A percentile compares a stretch with the other conserved stretches of the same genome.
Conservation (phyloP, 2,113 vertebrate genomes). For the Zapornia atra region DNA sequence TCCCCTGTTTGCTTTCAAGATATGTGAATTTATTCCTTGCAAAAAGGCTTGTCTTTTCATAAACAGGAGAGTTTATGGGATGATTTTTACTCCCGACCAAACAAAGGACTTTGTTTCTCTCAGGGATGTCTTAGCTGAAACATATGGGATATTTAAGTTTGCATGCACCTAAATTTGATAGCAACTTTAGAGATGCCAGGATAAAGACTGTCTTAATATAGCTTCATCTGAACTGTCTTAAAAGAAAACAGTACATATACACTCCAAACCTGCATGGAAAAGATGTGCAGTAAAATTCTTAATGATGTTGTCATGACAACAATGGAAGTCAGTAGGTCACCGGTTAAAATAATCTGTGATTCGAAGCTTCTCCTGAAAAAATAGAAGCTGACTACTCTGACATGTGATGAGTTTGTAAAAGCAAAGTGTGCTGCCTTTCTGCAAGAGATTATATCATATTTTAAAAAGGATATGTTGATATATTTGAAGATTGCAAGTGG, state of each 20-base stretch:
- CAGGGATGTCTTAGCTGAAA: not conserved
- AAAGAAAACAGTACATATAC: not conserved
- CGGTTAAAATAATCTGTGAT: not conserved
- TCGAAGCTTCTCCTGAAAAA: not conserved
- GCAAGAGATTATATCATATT: not conserved
- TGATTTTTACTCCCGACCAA: not conserved
- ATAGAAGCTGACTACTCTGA: not conserved
- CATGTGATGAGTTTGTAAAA: not conserved
- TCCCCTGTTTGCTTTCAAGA: not conserved
- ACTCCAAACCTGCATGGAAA: not conserved
- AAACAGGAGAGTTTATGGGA: not conserved
- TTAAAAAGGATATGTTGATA: not conserved
- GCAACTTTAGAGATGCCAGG: not conserved
- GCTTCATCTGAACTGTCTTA: not conserved
- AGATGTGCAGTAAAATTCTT: not conserved
- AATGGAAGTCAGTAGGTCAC: not conserved
- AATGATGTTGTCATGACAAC: constrained; percentile 55
- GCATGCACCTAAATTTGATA: not conserved
- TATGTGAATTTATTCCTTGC: not conserved
- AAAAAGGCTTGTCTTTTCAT: not conserved
- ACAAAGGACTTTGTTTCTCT: not conserved
- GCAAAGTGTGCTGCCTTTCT: not conserved
- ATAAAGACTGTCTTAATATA: not conserved
- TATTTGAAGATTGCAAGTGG: not conserved
- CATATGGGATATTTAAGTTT: not conserved